These are phyloP conservation scores for Upupa epops DNA, from an alignment of 2,113 vertebrate species.

Conservation along the genomic window DNA sequence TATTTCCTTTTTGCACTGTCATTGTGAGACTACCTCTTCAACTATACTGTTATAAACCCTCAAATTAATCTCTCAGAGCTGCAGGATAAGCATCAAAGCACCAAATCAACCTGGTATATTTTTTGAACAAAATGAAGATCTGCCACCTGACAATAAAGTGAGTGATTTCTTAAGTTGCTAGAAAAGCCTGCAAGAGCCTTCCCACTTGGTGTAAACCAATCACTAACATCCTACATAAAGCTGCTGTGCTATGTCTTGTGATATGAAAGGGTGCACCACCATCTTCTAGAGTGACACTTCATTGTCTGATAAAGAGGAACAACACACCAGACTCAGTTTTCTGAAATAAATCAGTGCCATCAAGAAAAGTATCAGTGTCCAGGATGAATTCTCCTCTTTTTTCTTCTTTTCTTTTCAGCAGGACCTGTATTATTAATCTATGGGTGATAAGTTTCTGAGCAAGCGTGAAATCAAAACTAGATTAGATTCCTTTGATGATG, in stretches of 20 bases:
- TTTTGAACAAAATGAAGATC: background rate
- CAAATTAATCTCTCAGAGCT: background rate
- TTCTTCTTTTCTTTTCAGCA: background rate
- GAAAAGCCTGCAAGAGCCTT: background rate
- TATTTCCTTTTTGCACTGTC: background rate
- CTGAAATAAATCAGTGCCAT: background rate
- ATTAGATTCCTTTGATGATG: background rate
- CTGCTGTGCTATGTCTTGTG: background rate
- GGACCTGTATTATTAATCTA: background rate
- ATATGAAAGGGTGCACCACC: background rate
- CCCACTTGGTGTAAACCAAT: background rate
- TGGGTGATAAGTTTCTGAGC: background rate
- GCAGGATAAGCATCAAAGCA: background rate
- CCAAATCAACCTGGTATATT: background rate
- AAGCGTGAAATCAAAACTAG: background rate
- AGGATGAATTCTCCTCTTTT: background rate
- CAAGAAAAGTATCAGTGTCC: background rate
- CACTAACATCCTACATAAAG: background rate
- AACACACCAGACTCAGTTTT: background rate
- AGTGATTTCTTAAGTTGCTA: background rate
- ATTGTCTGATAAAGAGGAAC: background rate
- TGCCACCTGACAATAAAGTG: background rate
- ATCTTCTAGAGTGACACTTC: background rate
- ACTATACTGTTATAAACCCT: background rate
- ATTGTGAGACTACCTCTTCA: background rate